These are phyloP conservation scores for Microctonus aethiopoides DNA, from an alignment of 2,888 invertebrate species.

Conservation along the genomic window DNA sequence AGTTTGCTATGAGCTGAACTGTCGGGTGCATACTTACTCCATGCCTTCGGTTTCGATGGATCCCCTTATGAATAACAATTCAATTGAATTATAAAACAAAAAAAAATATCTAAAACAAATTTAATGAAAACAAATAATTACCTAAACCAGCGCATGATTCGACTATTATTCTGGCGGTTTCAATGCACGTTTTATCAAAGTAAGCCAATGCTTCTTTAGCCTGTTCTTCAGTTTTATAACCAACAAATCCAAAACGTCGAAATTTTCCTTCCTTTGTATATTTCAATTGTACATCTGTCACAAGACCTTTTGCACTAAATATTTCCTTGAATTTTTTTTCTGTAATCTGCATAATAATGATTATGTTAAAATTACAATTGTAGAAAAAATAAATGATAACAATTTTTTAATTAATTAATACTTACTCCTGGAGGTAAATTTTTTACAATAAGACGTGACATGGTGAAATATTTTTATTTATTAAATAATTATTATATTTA, in stretches of 20 bases:
- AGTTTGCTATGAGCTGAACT: conserved; percentile 75
- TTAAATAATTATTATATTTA: no score
- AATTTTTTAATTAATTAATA: no score
- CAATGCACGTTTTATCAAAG: conserved; percentile 87
- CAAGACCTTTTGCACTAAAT: conserved; percentile 83
- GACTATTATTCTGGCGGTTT: conserved; percentile 84
- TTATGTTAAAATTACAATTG: conserved; percentile 8
- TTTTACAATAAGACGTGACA: conserved; percentile 91
- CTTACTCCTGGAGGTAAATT: conserved; percentile 89
- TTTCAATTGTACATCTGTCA: conserved; percentile 95
- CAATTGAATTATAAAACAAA: conserved; percentile 27
- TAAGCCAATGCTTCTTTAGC: conserved; percentile 81
- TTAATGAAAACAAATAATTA: conserved; percentile 51
- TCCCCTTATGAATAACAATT: conserved; percentile 65
- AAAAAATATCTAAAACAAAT: background rate
- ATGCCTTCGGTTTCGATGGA: conserved; percentile 84
- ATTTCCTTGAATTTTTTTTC: conserved; percentile 80
- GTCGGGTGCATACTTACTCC: conserved; percentile 92
- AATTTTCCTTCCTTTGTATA: conserved; percentile 93
- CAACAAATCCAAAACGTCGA: conserved; percentile 93
- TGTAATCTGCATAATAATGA: conserved; percentile 73
- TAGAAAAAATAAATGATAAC: no score
- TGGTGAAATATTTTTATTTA: conserved; percentile 56
- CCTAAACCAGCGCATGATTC: conserved; percentile 79
- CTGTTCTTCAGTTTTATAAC: conserved; percentile 84